A percentile compares a stretch with the other conserved stretches of the same genome.
phyloP scores from a whole-genome alignment of 2,797 vertebrate species.

The Dryobates pubescens region DNA sequence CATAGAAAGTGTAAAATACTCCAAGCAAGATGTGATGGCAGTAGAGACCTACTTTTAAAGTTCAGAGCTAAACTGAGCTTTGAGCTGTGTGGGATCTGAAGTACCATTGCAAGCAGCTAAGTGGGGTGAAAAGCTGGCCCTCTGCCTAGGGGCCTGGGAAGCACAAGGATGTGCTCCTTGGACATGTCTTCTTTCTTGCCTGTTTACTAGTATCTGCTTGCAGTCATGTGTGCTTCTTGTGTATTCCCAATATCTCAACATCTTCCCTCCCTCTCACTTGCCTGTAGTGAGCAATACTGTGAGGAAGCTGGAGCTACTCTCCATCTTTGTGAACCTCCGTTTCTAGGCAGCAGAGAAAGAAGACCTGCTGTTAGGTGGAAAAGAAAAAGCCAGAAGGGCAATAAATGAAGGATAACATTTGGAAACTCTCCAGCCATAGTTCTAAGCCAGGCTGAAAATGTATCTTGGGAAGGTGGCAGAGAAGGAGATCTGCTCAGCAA shows the following conservation, averaged over 20 bases:
- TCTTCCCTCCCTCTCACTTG: not conserved
- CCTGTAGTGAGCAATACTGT: not conserved
- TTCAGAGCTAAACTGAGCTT: not conserved
- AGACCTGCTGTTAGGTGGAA: not conserved
- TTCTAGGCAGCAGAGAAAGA: not conserved
- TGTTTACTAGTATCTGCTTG: not conserved
- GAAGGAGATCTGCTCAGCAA: not conserved
- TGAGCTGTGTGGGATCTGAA: not conserved
- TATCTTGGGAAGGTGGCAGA: not conserved
- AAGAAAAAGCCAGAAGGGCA: not conserved
- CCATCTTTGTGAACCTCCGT: not conserved
- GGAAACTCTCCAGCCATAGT: not conserved
- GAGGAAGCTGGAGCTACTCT: not conserved
- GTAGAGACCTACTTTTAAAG: conserved; percentile 38
- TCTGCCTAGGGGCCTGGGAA: not conserved
- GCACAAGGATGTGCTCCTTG: not conserved
- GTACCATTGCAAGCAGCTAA: not conserved
- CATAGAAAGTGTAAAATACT: not conserved
- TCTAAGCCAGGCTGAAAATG: not conserved
- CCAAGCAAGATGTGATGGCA: conserved; percentile 26
- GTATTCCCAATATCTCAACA: not conserved
- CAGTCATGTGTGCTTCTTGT: not conserved
- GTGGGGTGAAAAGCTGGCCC: not conserved
- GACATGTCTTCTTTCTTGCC: not conserved
- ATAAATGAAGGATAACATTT: not conserved